Evolutionary conservation across 2,888 invertebrate genomes (phyloP), one percentile per base, ranked within the genome.

Genomic region (Microdon myrmicae): DNA sequence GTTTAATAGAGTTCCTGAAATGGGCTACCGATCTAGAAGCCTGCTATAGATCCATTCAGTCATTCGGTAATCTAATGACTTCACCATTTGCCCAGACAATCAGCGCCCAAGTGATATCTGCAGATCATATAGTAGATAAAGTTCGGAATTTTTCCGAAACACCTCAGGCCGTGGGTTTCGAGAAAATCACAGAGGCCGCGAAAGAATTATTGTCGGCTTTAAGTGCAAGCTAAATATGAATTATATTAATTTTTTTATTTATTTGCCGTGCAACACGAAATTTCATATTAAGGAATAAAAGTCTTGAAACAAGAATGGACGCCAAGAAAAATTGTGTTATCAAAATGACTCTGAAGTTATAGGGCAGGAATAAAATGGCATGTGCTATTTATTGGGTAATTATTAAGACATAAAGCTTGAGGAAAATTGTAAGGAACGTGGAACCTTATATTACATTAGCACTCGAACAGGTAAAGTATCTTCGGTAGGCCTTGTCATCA

Each of bases 11-110:
- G 47, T 69, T 79, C 13, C 68, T 80, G 0, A 75, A 75, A 47
- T 80, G 80, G 80, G 70, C 74, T 4, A 68, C 41, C 8, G 80
- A 80, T 53, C 61, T 77, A 51, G 80, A 80, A 66, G 74, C 80
- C 3, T 73, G 74, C 39, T 80, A 79, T 66, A 73, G 80, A 28
- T 67, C 72, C 5, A 72, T 79, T 58, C 79, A 78, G 59, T 75
- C 78, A n/a, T 70, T 80, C 48, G 80, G 80, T 1, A 80, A 80
- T 69, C 58, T 80, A 20, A 75, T 74, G 1, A 73, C 76, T 3
- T 79, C 79, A 2, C 67, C 75, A 5, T 74, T 71, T 67, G 71
- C 74, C 2, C 74, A 71, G 29, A 70, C 74, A 19, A 70, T 73
- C 13, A 69, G 72, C 6, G 77, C 78, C 3, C 74, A 75, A 49